Evolutionary conservation across 2,113 vertebrate genomes (phyloP).

Genomic region (Lagopus leucura): DNA sequence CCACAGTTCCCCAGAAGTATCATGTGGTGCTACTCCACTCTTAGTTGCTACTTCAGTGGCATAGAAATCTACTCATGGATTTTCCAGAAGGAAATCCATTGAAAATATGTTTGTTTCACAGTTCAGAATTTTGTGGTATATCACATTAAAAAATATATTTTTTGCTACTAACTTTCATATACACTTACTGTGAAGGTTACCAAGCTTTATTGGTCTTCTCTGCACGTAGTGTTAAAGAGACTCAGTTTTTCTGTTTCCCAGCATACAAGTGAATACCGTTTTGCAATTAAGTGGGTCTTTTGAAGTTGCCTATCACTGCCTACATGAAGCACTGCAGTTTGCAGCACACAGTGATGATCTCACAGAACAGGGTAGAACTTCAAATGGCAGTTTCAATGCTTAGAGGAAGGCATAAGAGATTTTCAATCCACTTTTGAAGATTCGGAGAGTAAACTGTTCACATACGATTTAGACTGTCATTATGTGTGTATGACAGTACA

Average conservation of each 20-base stretch:
- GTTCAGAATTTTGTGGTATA: not conserved
- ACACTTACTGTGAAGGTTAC: not conserved
- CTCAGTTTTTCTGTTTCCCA: not conserved
- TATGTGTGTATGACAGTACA: not conserved
- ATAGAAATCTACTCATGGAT: not conserved
- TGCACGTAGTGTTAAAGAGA: rapidly evolving
- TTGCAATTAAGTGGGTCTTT: not conserved
- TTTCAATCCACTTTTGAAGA: not conserved
- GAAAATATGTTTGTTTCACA: not conserved
- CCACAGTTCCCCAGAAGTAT: not conserved
- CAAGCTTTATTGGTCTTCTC: rapidly evolving
- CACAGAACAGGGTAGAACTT: not conserved
- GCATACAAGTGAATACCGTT: not conserved
- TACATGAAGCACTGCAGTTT: not conserved
- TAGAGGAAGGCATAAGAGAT: not conserved
- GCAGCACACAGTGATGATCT: not conserved
- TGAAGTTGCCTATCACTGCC: not conserved
- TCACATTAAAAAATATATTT: not conserved
- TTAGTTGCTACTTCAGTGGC: not conserved
- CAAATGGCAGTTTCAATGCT: not conserved
- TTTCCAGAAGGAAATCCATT: not conserved
- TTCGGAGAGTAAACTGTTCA: not conserved
- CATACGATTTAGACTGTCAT: not conserved
- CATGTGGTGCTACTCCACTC: not conserved
- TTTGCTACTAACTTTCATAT: not conserved